A percentile compares a stretch with the other conserved stretches of the same genome.
Evolutionary conservation across 2,888 invertebrate species (phyloP).

Genomic region (Eubasilissa splendida): DNA sequence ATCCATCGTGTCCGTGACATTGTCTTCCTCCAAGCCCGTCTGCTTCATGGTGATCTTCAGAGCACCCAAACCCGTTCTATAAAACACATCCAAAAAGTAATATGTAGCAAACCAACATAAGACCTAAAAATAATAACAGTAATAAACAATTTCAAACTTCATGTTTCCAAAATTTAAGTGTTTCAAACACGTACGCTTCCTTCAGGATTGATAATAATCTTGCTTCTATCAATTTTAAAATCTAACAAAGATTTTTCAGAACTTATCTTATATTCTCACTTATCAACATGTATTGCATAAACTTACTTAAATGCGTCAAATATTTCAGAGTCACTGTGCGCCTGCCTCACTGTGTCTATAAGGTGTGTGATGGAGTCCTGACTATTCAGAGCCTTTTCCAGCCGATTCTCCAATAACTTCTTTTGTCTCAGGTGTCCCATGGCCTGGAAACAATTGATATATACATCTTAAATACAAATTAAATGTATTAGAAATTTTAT

Average conservation of each 20-base stretch:
- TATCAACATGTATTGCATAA: background rate
- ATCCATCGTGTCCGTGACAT: conserved; percentile 80
- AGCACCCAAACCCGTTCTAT: conserved; percentile 79
- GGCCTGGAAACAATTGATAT: conserved; percentile 53
- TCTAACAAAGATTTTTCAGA: no score
- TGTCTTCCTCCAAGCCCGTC: conserved; percentile 78
- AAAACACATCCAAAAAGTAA: conserved; percentile 61
- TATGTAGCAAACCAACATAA: no score
- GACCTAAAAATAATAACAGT: no score
- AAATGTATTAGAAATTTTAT: no score
- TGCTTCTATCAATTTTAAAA: no score
- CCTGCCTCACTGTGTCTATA: conserved; percentile 65
- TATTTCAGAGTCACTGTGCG: conserved; percentile 64
- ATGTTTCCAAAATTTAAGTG: no score
- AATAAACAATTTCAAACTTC: no score
- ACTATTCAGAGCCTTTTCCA: conserved; percentile 49
- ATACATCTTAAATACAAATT: background rate
- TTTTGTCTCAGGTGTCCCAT: conserved; percentile 50
- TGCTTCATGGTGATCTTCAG: conserved; percentile 78
- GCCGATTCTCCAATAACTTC: conserved; percentile 44
- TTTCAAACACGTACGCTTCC: no score
- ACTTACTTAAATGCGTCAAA: conserved; percentile 68
- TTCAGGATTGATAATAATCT: no score
- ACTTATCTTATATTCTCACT: no score
- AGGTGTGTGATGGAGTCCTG: conserved; percentile 67